Conservation (phyloP, 2,888 invertebrate species). For the Pelosia muscerda region DNA sequence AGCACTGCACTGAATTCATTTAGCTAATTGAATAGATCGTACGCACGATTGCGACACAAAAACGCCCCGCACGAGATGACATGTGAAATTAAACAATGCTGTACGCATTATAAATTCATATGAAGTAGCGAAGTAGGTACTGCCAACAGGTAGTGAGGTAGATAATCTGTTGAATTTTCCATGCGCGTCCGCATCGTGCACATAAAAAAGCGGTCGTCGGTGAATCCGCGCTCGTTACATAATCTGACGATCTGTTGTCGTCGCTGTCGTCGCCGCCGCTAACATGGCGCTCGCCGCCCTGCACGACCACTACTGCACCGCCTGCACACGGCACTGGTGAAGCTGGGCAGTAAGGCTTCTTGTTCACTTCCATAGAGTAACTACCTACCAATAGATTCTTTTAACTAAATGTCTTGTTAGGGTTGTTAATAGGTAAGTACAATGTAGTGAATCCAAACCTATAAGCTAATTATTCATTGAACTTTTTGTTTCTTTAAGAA, state of each 20-base stretch:
- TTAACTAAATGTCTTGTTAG: too few species aligned
- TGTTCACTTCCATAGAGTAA: too few species aligned
- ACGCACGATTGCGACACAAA: constrained; percentile 40
- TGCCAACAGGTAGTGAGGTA: constrained; percentile 33
- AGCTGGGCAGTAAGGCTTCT: background rate
- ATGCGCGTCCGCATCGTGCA: constrained; percentile 47
- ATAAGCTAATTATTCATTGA: too few species aligned
- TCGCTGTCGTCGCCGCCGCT: constrained; percentile 51
- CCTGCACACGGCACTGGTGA: background rate
- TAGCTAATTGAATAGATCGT: constrained; percentile 49
- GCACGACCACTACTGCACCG: too few species aligned
- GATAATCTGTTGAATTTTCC: constrained; percentile 70
- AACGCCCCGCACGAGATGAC: constrained; percentile 42
- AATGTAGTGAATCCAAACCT: too few species aligned
- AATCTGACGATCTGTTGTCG: constrained; percentile 62
- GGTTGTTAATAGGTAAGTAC: too few species aligned
- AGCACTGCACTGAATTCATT: constrained; percentile 38
- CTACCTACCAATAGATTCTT: too few species aligned
- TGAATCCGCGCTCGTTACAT: constrained; percentile 70
- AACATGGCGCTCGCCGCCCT: constrained; percentile 47
- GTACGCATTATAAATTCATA: constrained; percentile 48
- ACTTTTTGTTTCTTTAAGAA: too few species aligned
- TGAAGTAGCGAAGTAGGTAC: constrained; percentile 33
- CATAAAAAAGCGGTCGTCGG: constrained; percentile 61
- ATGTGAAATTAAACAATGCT: constrained; percentile 49